phyloP scores from a whole-genome alignment of 2,888 invertebrate species.

The Cordylochernes scorpioides region DNA sequence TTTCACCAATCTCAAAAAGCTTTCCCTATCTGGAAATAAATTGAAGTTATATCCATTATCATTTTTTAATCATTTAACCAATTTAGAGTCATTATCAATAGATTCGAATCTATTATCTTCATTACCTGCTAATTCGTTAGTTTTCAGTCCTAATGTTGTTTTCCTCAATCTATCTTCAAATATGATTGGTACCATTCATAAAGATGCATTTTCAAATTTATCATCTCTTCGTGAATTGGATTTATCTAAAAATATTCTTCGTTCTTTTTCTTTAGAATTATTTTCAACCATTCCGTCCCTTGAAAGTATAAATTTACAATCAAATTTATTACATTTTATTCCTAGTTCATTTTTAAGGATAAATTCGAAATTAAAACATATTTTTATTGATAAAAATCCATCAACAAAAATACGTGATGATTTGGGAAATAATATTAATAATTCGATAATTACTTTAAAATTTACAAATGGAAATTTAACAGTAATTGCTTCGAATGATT shows the following conservation, averaged over 20 bases:
- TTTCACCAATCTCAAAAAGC: too few species aligned
- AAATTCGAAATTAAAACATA: conserved; percentile 11
- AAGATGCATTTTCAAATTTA: conserved; percentile 16
- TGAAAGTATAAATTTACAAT: conserved; percentile 10
- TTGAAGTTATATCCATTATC: too few species aligned
- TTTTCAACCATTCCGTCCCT: conserved; percentile 11
- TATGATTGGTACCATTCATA: conserved; percentile 14
- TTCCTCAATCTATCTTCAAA: conserved; percentile 14
- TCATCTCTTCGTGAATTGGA: conserved; percentile 15
- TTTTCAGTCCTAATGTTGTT: conserved; percentile 14
- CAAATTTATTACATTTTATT: conserved; percentile 15
- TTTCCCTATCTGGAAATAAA: too few species aligned
- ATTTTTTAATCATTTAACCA: conserved; percentile 11
- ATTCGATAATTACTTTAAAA: too few species aligned
- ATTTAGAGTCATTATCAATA: conserved; percentile 16
- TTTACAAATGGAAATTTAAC: conserved; percentile 12
- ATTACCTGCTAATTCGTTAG: conserved; percentile 15
- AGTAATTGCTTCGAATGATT: conserved; percentile 15
- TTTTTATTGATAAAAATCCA: conserved; percentile 14
- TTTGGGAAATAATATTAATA: too few species aligned
- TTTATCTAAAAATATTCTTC: conserved; percentile 14
- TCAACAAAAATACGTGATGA: conserved; percentile 14
- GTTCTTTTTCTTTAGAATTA: conserved; percentile 9
- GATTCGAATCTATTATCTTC: conserved; percentile 15
- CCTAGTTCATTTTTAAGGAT: too few species aligned